Percentiles rank a stretch among this genome's conserved stretches.
Conservation (phyloP, 2,113 vertebrate species). For the Lipotes vexillifer region DNA sequence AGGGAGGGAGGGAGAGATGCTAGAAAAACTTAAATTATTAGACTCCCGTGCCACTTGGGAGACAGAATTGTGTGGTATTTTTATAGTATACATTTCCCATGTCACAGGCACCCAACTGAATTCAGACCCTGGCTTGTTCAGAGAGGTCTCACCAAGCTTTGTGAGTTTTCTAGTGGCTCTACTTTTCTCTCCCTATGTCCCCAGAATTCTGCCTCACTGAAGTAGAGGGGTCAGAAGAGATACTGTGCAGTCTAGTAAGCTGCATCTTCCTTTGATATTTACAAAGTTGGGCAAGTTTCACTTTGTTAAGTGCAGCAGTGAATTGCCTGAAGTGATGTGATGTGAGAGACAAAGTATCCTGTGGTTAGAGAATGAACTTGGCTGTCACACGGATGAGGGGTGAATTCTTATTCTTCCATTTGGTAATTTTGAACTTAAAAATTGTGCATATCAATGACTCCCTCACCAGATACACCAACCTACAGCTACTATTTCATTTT, state of each 20-base stretch:
- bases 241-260: neutral
- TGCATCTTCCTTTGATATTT: neutral
- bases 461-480: neutral
- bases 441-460: neutral
- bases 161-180: neutral
- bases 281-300: neutral
- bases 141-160: neutral
- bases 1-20: fast-evolving
- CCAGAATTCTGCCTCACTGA: neutral
- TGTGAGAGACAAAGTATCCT: neutral
- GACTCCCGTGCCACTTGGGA: neutral
- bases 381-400: neutral
- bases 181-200: neutral
- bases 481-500: neutral
- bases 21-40: neutral
- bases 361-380: neutral
- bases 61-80: neutral
- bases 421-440: neutral
- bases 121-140: neutral
- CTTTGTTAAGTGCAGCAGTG: neutral
- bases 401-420: neutral
- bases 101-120: neutral
- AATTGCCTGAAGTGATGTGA: neutral
- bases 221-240: neutral
- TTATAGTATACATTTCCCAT: neutral